Base-by-base conservation (phyloP, 2,888 invertebrate species). In the Apeira syringaria region DNA sequence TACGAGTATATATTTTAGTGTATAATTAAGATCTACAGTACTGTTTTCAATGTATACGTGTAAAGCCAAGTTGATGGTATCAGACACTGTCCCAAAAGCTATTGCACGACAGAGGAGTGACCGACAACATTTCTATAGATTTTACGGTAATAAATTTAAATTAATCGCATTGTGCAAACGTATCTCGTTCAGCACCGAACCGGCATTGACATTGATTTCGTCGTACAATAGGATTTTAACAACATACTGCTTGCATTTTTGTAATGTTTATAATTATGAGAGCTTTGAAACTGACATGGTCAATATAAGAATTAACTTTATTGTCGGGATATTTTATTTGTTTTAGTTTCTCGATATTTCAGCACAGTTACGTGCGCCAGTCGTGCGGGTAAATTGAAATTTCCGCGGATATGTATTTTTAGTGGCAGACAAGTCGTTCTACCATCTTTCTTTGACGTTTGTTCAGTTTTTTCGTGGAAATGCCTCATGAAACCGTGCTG, bases 111-210 rank as follows among this genome's bases (percentile, higher is more conserved):
- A 38, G 34, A 42, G 5, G 7, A 17, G 28, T 17, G 43, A 29
- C 18, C 22, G 33, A 45, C 30, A 27, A 31, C 42, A 31, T 28
- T 38, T 30, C 20, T 33, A 28, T 36, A 18, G 38, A 35, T 50
- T 46, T 35, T 29, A 53, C 36, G 49, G 49, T 39, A 35, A 41
- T 47, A 17, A 30, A 41, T 49, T 41, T 38, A 6, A 40, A 37
- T 37, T 40, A 28, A 36, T 39, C 15, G 25, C 20, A 20, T 36
- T 45, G 30, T 34, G 8, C 26, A 9, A 35, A 20, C 9, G 22
- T 28, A 37, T 17, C 18, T 17, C 11, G 33, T 25, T 25, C 25
- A 30, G 38, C 24, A 33, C 13, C 24, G 46, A 37, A 33, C 18
- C 18, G 33, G 25, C 24, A 36, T 35, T 47, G 37, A 42, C 36